Conservation (phyloP, 1,140 invertebrate genomes). For the Nephila pilipes region DNA sequence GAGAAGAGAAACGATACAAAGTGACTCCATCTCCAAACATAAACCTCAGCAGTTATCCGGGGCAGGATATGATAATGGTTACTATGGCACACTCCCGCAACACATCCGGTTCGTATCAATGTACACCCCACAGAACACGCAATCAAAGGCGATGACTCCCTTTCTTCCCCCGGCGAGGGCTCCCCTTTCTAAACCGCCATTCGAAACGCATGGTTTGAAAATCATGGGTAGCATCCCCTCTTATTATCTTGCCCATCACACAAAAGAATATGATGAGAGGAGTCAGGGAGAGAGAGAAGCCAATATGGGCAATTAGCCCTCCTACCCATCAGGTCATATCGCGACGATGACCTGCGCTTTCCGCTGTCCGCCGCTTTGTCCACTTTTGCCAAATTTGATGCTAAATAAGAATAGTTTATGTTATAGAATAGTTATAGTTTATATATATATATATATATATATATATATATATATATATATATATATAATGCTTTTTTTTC, state of each 20-base stretch:
- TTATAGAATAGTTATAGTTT: no score
- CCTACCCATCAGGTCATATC: background rate
- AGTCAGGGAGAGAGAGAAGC: constrained; percentile 33
- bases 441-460: no score
- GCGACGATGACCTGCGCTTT: background rate
- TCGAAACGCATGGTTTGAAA: constrained; percentile 51
- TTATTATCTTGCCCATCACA: constrained; percentile 64
- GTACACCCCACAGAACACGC: constrained; percentile 59
- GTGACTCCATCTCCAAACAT: background rate
- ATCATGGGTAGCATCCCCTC: constrained; percentile 45
- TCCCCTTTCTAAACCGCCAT: background rate
- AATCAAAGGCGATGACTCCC: constrained; percentile 64
- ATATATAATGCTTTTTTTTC: no score
- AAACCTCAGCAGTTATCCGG: background rate
- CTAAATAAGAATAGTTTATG: background rate
- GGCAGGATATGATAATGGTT: constrained; percentile 35
- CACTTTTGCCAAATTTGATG: background rate
- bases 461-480: no score
- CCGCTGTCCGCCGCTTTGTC: background rate
- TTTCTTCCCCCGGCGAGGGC: background rate
- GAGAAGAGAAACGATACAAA: background rate
- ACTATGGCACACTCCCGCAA: background rate
- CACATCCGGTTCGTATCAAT: constrained; percentile 61
- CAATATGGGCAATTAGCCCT: constrained; percentile 65
- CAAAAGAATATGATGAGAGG: constrained; percentile 44